phyloP scores from a whole-genome alignment of 2,888 invertebrate species.

The Troides oblongomaculatus region DNA sequence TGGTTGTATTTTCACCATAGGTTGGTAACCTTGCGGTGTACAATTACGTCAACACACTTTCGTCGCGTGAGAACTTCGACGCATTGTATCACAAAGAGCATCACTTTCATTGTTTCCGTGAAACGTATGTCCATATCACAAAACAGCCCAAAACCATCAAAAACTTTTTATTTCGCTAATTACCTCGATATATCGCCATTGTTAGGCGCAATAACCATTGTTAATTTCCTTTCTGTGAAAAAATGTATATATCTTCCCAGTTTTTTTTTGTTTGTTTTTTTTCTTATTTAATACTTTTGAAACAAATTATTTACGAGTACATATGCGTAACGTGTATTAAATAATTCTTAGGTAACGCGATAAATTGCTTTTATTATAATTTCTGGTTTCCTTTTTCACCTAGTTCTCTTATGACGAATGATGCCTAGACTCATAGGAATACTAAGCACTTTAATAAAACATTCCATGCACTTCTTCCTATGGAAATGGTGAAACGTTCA shows the following conservation, averaged over 20 bases:
- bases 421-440: slow-evolving; percentile 4
- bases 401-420: not conserved
- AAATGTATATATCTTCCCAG: not conserved
- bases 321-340: not conserved
- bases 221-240: slow-evolving; percentile 11
- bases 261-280: not conserved
- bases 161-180: slow-evolving; percentile 23
- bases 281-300: not conserved
- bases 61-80: slow-evolving; percentile 71
- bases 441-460: slow-evolving; percentile 20
- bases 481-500: slow-evolving; percentile 13
- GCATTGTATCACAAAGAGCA: slow-evolving; percentile 50
- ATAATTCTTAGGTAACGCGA: not conserved
- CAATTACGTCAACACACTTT: slow-evolving; percentile 66
- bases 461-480: slow-evolving; percentile 19
- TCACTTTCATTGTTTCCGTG: slow-evolving; percentile 68
- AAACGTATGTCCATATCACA: slow-evolving; percentile 39
- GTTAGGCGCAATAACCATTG: slow-evolving; percentile 16
- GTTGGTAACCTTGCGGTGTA: slow-evolving; percentile 38
- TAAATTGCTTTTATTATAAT: not conserved
- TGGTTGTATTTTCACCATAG: slow-evolving; percentile 25
- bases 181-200: slow-evolving; percentile 24
- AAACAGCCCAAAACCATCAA: slow-evolving; percentile 13
- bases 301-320: not conserved
- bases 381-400: not conserved